Percentiles rank a stretch among this genome's conserved stretches.
These are phyloP conservation scores for Phymastichus coffea DNA, from an alignment of 1,140 invertebrate species.

Conservation along the genomic window DNA sequence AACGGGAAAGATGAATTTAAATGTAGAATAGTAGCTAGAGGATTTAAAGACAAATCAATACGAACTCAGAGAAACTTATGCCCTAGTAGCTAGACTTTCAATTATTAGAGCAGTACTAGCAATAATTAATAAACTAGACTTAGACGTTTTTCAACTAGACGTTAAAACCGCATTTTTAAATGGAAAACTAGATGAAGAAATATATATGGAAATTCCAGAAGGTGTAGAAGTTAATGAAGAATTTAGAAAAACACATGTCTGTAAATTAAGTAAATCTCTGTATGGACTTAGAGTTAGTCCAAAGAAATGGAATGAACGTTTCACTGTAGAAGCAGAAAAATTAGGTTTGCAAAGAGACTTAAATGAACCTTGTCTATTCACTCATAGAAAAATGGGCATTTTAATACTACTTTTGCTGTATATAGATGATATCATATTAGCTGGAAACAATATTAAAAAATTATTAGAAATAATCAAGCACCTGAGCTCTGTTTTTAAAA, in stretches of 20 bases:
- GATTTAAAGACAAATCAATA: constrained; percentile 5
- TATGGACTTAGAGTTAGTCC: constrained; percentile 4
- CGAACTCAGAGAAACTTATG: not conserved
- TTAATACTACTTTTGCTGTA: not conserved
- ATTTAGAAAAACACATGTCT: not conserved
- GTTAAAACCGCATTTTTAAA: not conserved
- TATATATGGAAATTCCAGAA: not conserved
- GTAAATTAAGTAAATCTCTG: not conserved
- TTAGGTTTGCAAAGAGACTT: not conserved
- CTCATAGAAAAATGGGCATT: not conserved
- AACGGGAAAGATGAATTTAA: not conserved
- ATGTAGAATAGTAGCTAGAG: not conserved
- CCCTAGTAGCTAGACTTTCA: not conserved
- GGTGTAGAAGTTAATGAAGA: not conserved
- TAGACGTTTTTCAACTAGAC: not conserved
- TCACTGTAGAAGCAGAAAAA: not conserved
- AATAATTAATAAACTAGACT: not conserved
- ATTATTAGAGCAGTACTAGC: not conserved
- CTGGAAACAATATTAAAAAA: not conserved
- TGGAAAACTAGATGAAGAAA: not conserved
- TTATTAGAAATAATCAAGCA: not conserved
- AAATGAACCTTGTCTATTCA: not conserved
- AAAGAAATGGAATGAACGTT: not conserved
- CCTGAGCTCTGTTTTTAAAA: not conserved
- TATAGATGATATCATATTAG: not conserved